These are phyloP conservation scores for Pseudopodoces humilis DNA, from an alignment of 2,113 vertebrate genomes.

Conservation along the genomic window DNA sequence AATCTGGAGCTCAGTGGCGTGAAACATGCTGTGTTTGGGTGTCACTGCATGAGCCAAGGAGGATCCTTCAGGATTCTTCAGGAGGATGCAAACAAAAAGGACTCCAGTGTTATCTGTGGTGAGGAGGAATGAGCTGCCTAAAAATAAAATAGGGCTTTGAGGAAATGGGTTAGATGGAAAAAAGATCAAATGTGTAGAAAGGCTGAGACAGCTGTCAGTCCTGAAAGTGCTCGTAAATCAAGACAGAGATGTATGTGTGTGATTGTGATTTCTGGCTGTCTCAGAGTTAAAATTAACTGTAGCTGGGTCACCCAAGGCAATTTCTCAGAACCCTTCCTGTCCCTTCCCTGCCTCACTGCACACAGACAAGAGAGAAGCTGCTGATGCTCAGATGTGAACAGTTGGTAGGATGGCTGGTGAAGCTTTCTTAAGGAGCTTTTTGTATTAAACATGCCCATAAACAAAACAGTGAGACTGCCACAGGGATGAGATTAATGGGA, in stretches of 20 bases:
- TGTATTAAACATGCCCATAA: conserved; percentile 41
- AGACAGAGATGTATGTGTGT: background rate
- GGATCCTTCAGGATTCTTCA: background rate
- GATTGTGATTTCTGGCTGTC: background rate
- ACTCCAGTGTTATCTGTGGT: background rate
- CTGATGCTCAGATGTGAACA: background rate
- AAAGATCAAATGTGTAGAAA: background rate
- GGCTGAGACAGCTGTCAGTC: conserved; percentile 2
- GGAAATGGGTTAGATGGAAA: background rate
- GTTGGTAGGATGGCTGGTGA: conserved; percentile 31
- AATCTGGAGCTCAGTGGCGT: background rate
- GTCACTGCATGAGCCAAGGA: background rate
- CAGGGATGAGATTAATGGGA: conserved; percentile 63
- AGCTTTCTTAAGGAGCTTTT: conserved; percentile 59
- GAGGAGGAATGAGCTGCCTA: background rate
- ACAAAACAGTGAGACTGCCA: conserved; percentile 34
- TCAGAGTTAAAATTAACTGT: conserved; percentile 1
- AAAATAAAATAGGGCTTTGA: background rate
- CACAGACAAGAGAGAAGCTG: background rate
- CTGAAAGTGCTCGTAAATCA: background rate
- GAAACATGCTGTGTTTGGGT: background rate
- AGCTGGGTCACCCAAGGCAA: conserved; percentile 28
- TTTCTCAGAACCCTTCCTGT: conserved; percentile 6
- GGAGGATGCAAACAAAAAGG: background rate
- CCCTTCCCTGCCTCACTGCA: background rate